phyloP scores from a whole-genome alignment of 2,888 invertebrate genomes.

The Gandaritis pyraliata region DNA sequence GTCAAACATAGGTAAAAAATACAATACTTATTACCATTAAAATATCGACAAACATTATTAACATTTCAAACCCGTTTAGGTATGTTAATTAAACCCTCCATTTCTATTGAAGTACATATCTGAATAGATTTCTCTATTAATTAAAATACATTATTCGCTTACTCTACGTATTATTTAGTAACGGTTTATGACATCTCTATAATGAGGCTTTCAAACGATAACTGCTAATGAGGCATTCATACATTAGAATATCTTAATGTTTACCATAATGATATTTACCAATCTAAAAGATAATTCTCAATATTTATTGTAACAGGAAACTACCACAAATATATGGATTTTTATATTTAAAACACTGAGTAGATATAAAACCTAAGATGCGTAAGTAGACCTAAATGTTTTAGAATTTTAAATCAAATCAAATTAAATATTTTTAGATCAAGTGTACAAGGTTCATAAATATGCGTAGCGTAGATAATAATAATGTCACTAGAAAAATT shows the following conservation, averaged over 20 bases:
- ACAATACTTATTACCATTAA: too few relatives aligned
- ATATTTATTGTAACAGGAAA: too few relatives aligned
- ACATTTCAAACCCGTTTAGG: background rate
- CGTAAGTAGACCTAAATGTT: too few relatives aligned
- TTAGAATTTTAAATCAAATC: background rate
- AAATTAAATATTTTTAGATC: background rate
- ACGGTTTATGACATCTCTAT: constrained; percentile 14
- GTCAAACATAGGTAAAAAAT: too few relatives aligned
- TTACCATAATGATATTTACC: background rate
- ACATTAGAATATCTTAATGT: constrained; percentile 8
- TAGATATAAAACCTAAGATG: too few relatives aligned
- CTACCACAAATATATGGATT: background rate
- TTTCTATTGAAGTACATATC: constrained; percentile 18
- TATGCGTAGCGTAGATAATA: too few relatives aligned
- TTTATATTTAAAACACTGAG: background rate
- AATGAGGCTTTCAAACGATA: constrained; percentile 26
- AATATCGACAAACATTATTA: background rate
- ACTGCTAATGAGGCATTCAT: constrained; percentile 27
- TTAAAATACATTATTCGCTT: constrained; percentile 44
- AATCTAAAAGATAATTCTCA: background rate
- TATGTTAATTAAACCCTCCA: constrained; percentile 15
- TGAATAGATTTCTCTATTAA: constrained; percentile 43
- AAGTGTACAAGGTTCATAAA: too few relatives aligned
- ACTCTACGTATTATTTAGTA: constrained; percentile 4
- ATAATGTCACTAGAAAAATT: too few relatives aligned